Base-by-base conservation (phyloP, 2,797 vertebrate genomes). In the Pangasius mekongensis region DNA sequence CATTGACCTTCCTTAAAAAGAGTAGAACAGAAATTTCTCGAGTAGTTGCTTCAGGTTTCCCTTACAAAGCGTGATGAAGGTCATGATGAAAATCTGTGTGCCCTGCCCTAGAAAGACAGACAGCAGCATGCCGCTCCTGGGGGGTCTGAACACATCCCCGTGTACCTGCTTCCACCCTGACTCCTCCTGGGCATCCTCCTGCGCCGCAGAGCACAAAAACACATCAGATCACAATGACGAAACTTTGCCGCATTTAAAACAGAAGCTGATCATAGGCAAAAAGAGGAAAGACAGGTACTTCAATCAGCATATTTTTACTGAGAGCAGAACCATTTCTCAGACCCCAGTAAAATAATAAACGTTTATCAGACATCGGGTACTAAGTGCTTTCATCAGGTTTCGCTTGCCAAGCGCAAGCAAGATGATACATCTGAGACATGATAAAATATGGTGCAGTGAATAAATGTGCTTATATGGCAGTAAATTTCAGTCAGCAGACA, bases 121-220 rank as follows among this genome's bases (percentile, higher is more conserved):
- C 9, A 98, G 94, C 89, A 98, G 87, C 97, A 99, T 98, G 87
- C 96, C 96, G 87, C 96, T 97, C 92, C 95, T 95, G 39, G 97
- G 97, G 2, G 97, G 96, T 83, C 97, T 96, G 93, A 98, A 98
- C 18, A 98, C 96, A 88, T 98, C 97, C 4, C 97, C 97, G 3
- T 98, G 96, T 89, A 98, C 96, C 93, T 98, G 94, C 93, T 98
- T 99, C 98, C 97, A 99, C 43, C 97, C 97, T 13, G 97, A 99
- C 91, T 98, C 97, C 92, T 98, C 97, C 92, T 97, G 96, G 0
- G 96, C 96, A 71, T 98, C 97, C 90, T 97, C 96, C 97, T 98
- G 91, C 24, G 90, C 39, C 90, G 66, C 54, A 90, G 91, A 91
- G 18, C 83, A 78, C 14, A 24, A 74, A 2, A 58, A 9, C 5